These are phyloP conservation scores for Plagiodera versicolora DNA, from an alignment of 2,888 invertebrate species.

Conservation along the genomic window DNA sequence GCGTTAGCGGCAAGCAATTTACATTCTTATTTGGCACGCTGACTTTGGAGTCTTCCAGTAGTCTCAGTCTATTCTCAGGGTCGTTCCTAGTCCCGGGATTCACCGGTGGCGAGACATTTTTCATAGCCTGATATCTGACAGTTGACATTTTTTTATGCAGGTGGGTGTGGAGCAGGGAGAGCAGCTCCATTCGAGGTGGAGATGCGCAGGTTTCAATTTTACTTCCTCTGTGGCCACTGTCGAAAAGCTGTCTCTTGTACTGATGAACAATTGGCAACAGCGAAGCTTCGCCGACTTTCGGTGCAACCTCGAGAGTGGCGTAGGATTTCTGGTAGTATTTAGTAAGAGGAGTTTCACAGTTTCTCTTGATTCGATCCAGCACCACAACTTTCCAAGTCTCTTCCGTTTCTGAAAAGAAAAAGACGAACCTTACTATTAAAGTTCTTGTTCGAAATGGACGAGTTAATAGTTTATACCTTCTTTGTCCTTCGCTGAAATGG, in stretches of 20 bases:
- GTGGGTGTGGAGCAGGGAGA: no score
- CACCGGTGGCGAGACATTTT: no score
- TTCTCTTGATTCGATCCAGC: conserved; percentile 63
- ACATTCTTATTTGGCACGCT: no score
- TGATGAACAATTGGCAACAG: conserved; percentile 39
- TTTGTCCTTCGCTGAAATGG: conserved; percentile 59
- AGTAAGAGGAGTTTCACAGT: conserved; percentile 56
- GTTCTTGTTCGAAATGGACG: background rate
- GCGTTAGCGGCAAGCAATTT: conserved; percentile 40
- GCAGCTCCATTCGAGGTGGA: no score
- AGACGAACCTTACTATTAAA: background rate
- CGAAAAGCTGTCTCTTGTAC: conserved; percentile 21
- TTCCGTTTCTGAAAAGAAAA: conserved; percentile 56
- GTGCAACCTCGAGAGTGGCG: conserved; percentile 43
- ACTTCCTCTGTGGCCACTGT: background rate
- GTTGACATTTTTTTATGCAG: no score
- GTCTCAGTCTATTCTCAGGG: no score
- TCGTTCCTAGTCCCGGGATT: no score
- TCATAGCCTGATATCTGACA: no score
- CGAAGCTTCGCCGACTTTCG: conserved; percentile 11
- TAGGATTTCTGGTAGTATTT: conserved; percentile 54
- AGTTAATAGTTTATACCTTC: conserved; percentile 56
- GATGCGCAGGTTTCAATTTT: no score
- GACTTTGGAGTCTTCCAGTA: no score
- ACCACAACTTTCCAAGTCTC: conserved; percentile 66